Evolutionary conservation across 2,888 invertebrate genomes (phyloP).

Genomic region (Cheiracanthium punctorium): DNA sequence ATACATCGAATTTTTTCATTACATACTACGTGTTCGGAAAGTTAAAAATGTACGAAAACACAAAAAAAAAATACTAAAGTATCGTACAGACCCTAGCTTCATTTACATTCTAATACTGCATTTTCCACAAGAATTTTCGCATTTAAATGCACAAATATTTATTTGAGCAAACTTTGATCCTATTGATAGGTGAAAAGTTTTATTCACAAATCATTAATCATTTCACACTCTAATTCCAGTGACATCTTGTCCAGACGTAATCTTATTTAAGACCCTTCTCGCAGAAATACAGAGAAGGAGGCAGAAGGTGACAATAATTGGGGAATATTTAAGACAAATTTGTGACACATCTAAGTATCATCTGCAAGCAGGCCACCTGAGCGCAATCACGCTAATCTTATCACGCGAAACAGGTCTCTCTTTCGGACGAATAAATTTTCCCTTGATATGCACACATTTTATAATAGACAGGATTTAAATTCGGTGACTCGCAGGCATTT

Average conservation of each 20-base stretch:
- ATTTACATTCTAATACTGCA: too few species aligned
- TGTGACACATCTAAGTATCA: background rate
- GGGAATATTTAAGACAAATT: background rate
- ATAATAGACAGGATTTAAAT: too few species aligned
- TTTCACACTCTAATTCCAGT: background rate
- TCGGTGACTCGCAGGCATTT: too few species aligned
- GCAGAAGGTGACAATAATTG: background rate
- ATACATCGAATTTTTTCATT: too few species aligned
- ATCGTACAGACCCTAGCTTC: too few species aligned
- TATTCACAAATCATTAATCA: background rate
- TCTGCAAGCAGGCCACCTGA: background rate
- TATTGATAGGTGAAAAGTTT: too few species aligned
- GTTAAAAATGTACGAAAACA: too few species aligned
- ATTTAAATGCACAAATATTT: too few species aligned
- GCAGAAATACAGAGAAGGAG: background rate
- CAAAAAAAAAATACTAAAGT: too few species aligned
- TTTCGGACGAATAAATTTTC: background rate
- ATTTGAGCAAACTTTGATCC: too few species aligned
- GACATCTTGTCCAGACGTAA: background rate
- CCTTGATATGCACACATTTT: background rate
- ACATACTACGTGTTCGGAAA: too few species aligned
- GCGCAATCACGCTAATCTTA: background rate
- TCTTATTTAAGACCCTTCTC: background rate
- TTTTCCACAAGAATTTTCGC: too few species aligned
- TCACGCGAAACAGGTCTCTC: background rate